A percentile compares a stretch with the other conserved stretches of the same genome.
These are phyloP conservation scores for Heliconius congener DNA, from an alignment of 1,140 invertebrate species.

Conservation along the genomic window DNA sequence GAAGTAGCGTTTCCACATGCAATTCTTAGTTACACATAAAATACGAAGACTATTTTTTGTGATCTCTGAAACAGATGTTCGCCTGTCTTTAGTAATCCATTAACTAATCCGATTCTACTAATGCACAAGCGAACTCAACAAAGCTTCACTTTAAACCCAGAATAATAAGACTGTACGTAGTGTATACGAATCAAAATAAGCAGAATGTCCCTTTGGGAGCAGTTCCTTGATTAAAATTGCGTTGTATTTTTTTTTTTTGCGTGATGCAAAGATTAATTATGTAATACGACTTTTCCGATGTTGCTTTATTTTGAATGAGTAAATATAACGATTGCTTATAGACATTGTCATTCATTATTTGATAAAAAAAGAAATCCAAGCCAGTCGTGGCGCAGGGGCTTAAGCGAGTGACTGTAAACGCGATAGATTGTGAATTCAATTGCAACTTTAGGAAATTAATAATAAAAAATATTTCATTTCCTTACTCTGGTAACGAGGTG, in stretches of 20 bases:
- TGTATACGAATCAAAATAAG: slow-evolving; percentile 12
- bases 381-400: too few relatives aligned
- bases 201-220: slow-evolving; percentile 4
- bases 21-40: not conserved
- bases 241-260: not conserved
- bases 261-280: not conserved
- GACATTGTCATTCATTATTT: too few relatives aligned
- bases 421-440: too few relatives aligned
- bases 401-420: too few relatives aligned
- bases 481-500: too few relatives aligned
- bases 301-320: too few relatives aligned
- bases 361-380: too few relatives aligned
- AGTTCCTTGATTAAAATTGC: not conserved
- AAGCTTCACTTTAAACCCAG: slow-evolving; percentile 26
- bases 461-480: too few relatives aligned
- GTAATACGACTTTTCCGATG: not conserved
- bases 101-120: slow-evolving; percentile 37
- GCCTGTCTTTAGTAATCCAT: slow-evolving; percentile 32
- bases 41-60: slow-evolving; percentile 7
- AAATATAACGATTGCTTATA: too few relatives aligned
- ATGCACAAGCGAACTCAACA: slow-evolving; percentile 33
- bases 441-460: fast-evolving
- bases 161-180: slow-evolving; percentile 15
- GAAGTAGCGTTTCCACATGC: not conserved
- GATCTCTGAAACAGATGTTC: slow-evolving; percentile 24